Conservation (phyloP, 2,888 invertebrate species). For the Bombylius major region DNA sequence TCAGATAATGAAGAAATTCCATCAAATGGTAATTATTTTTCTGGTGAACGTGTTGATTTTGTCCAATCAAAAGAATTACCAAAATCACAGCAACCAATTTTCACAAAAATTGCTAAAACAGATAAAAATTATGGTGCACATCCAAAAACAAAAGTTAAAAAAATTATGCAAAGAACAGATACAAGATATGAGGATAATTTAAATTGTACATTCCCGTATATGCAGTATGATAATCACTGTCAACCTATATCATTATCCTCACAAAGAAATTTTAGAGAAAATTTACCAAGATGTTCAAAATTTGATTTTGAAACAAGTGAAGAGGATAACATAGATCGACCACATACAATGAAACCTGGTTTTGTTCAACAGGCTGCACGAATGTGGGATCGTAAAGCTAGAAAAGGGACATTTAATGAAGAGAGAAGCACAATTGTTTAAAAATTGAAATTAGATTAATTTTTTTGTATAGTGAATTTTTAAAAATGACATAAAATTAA, state of each 20-base stretch:
- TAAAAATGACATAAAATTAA: too few relatives aligned
- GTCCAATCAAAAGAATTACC: constrained; percentile 15
- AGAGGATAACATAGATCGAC: constrained; percentile 8
- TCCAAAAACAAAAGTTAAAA: background rate
- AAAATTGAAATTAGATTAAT: background rate
- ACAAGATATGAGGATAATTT: too few relatives aligned
- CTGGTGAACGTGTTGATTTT: constrained; percentile 13
- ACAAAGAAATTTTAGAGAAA: background rate
- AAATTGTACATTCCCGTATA: background rate
- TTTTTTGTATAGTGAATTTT: background rate
- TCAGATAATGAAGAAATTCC: constrained; percentile 7
- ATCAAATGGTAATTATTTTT: constrained; percentile 13
- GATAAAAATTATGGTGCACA: constrained; percentile 11
- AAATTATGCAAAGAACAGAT: background rate
- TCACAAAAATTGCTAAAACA: constrained; percentile 14
- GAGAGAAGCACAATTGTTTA: constrained; percentile 11
- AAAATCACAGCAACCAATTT: constrained; percentile 13
- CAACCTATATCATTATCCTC: background rate
- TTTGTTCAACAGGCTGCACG: constrained; percentile 15
- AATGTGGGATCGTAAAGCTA: constrained; percentile 14
- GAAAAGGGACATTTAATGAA: background rate
- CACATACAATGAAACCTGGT: constrained; percentile 6
- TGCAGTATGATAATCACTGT: background rate
- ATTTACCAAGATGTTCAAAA: background rate
- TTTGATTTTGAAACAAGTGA: background rate